Evolutionary conservation across 2,797 vertebrate species (phyloP).

Genomic region (Perodicticus potto): DNA sequence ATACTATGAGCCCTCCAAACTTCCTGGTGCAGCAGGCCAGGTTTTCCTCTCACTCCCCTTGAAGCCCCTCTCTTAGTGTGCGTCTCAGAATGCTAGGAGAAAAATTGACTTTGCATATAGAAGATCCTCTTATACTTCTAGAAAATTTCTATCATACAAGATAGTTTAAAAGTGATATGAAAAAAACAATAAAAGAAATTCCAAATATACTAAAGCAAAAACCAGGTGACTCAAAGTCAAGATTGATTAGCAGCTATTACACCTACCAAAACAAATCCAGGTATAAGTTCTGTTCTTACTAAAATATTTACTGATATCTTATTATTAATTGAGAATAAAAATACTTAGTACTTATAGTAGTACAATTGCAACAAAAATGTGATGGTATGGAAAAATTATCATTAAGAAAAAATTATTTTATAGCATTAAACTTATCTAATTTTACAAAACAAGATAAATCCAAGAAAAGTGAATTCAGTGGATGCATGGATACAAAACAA

Average conservation of each 20-base stretch:
- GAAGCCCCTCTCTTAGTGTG: too few species aligned
- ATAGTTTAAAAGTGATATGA: background rate
- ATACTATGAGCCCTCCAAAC: too few species aligned
- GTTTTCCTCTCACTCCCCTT: too few species aligned
- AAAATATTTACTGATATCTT: conserved; percentile 18
- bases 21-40: too few species aligned
- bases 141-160: background rate
- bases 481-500: background rate
- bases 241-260: background rate
- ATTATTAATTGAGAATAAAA: conserved; percentile 42
- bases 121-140: background rate
- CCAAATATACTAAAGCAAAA: conserved; percentile 40
- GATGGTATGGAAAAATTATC: background rate
- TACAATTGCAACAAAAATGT: conserved; percentile 26
- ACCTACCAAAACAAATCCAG: conserved; percentile 32
- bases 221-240: conserved; percentile 5
- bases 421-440: background rate
- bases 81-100: background rate
- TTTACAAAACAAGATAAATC: conserved; percentile 51
- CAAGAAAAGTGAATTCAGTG: conserved; percentile 7
- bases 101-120: background rate
- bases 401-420: background rate
- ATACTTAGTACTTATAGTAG: background rate
- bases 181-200: conserved; percentile 58
- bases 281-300: background rate